A percentile compares a stretch with the other conserved stretches of the same genome.
Conservation (phyloP, 2,888 invertebrate genomes). For the Lamellibrachia columna region DNA sequence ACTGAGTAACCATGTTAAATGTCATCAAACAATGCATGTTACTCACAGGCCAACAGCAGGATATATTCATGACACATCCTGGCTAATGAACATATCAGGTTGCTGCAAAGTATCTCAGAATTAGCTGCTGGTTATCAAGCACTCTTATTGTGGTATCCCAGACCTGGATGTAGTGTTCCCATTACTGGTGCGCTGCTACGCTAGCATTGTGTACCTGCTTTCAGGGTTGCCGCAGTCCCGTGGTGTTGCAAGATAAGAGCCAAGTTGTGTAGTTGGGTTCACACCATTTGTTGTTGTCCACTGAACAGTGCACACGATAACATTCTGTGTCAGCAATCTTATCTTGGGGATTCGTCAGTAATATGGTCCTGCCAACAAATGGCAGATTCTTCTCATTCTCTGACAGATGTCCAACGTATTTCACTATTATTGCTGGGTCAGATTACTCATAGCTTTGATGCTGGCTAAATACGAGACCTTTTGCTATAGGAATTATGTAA, state of each 20-base stretch:
- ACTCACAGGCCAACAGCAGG: not conserved
- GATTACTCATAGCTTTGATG: not conserved
- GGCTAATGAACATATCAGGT: not conserved
- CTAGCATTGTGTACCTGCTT: not conserved
- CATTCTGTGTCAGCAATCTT: not conserved
- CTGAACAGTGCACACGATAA: not conserved
- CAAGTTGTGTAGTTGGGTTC: not conserved
- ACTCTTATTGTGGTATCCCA: not conserved
- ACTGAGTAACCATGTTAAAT: not conserved
- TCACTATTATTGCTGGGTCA: not conserved
- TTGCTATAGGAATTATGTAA: not conserved
- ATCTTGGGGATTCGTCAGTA: not conserved
- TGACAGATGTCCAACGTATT: not conserved
- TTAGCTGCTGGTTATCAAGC: not conserved
- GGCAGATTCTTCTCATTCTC: not conserved
- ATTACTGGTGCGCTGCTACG: not conserved
- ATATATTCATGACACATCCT: not conserved
- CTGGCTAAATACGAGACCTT: not conserved
- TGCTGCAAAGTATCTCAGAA: not conserved
- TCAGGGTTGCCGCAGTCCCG: not conserved
- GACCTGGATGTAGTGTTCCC: not conserved
- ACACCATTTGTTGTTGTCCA: not conserved
- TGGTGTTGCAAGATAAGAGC: not conserved
- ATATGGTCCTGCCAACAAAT: not conserved
- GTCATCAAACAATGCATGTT: not conserved